These are phyloP conservation scores for Masnerella sp. DNA, from an alignment of 2,888 invertebrate species.

Conservation along the genomic window DNA sequence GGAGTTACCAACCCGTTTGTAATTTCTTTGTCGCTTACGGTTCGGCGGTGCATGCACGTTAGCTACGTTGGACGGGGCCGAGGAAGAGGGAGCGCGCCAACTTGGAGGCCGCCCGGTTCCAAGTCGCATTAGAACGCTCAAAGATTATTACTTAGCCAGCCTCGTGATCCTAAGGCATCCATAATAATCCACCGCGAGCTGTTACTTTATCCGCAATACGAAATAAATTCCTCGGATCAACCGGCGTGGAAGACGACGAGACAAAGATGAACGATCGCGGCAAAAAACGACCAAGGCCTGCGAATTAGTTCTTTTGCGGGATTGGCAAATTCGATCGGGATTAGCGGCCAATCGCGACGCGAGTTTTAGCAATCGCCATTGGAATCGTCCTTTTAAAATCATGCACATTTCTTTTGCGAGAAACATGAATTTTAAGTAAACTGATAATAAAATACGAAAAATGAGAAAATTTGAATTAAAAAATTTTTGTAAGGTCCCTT, in stretches of 20 bases:
- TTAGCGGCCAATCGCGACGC: no score
- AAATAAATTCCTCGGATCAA: constrained; percentile 61
- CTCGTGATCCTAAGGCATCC: constrained; percentile 75
- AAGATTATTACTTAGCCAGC: constrained; percentile 75
- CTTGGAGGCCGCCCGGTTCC: constrained; percentile 73
- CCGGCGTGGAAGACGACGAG: constrained; percentile 34
- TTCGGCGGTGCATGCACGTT: constrained; percentile 61
- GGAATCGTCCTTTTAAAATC: no score
- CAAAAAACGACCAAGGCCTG: no score
- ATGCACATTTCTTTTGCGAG: no score
- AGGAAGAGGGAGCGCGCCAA: constrained; percentile 63
- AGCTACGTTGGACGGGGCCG: constrained; percentile 53
- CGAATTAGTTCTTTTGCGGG: no score
- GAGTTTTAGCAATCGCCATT: no score
- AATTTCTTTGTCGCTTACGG: constrained; percentile 63
- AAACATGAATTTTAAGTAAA: no score
- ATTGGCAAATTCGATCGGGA: no score
- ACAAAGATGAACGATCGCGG: constrained; percentile 3
- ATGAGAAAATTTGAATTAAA: no score
- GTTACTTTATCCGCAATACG: constrained; percentile 61
- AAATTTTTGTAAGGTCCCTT: no score
- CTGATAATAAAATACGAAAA: no score
- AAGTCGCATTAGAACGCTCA: constrained; percentile 74
- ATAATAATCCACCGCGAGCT: constrained; percentile 69
- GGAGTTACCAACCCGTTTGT: constrained; percentile 59